phyloP scores from a whole-genome alignment of 2,888 invertebrate species.

The Lasioglossum figueresi region DNA sequence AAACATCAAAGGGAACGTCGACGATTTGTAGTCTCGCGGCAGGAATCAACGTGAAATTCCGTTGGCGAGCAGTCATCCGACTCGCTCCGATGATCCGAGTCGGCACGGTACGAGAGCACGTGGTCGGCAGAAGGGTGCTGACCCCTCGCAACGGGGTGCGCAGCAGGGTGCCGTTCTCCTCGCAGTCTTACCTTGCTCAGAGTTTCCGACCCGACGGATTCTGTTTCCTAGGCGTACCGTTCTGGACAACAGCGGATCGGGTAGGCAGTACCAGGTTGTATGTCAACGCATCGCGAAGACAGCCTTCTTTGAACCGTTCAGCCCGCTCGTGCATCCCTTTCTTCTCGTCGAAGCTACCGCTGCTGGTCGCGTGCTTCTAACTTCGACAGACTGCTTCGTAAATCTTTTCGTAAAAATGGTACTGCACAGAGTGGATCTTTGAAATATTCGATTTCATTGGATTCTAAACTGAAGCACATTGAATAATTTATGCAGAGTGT shows the following conservation, averaged over 20 bases:
- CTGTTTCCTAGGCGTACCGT: constrained; percentile 47
- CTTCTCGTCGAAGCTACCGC: constrained; percentile 26
- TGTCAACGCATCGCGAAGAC: constrained; percentile 61
- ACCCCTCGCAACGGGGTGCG: constrained; percentile 68
- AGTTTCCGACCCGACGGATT: constrained; percentile 35
- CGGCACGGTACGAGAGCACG: constrained; percentile 36
- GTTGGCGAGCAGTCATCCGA: background rate
- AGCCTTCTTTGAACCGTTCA: constrained; percentile 67
- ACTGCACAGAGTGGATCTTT: too few relatives aligned
- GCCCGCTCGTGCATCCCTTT: constrained; percentile 69
- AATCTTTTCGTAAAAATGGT: background rate
- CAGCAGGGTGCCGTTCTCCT: constrained; percentile 57
- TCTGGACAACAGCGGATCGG: constrained; percentile 31
- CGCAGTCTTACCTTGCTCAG: constrained; percentile 45
- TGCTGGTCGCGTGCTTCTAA: constrained; percentile 57
- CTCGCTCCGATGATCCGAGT: background rate
- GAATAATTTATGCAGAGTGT: background rate
- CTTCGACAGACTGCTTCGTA: background rate
- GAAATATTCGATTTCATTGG: background rate
- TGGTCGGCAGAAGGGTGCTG: constrained; percentile 66
- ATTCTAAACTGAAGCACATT: background rate
- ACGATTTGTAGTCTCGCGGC: constrained; percentile 7
- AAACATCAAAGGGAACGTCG: constrained; percentile 28
- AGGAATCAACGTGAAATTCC: background rate
- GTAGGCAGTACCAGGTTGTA: constrained; percentile 49